Evolutionary conservation across 2,888 invertebrate genomes (phyloP).

Genomic region (Phyto melanocephala): DNA sequence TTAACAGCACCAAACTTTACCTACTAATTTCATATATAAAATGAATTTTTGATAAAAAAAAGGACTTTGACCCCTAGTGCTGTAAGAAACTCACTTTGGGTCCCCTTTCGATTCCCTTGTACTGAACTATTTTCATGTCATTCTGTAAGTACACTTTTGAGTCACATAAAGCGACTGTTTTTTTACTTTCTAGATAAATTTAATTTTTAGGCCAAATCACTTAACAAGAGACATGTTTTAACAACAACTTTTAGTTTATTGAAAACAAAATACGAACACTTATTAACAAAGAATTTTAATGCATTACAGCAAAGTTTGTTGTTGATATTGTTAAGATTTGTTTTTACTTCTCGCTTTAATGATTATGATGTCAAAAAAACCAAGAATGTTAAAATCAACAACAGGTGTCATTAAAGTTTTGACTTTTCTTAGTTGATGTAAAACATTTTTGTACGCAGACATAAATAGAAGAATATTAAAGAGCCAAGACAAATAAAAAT

Average conservation of each 20-base stretch:
- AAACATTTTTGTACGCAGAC: conserved; percentile 29
- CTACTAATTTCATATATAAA: no score
- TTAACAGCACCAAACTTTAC: no score
- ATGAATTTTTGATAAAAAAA: no score
- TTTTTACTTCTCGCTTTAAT: conserved; percentile 14
- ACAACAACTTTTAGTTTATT: background rate
- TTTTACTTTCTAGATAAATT: no score
- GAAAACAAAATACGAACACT: background rate
- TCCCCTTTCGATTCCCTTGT: no score
- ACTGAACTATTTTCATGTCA: no score
- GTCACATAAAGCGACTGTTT: no score
- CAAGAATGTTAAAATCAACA: conserved; percentile 38
- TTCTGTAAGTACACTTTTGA: no score
- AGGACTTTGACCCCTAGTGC: no score
- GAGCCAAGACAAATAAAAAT: background rate
- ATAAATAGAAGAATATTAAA: conserved; percentile 4
- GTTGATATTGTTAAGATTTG: background rate
- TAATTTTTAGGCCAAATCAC: background rate
- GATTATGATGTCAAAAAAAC: conserved; percentile 49
- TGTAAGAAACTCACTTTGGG: no score
- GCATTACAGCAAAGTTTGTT: conserved; percentile 5
- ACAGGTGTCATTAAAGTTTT: conserved; percentile 64
- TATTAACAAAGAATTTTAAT: conserved; percentile 1
- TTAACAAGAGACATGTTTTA: background rate
- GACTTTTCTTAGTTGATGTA: conserved; percentile 52